These are phyloP conservation scores for Hypanus sabinus DNA, from an alignment of 2,113 vertebrate genomes.

Conservation along the genomic window DNA sequence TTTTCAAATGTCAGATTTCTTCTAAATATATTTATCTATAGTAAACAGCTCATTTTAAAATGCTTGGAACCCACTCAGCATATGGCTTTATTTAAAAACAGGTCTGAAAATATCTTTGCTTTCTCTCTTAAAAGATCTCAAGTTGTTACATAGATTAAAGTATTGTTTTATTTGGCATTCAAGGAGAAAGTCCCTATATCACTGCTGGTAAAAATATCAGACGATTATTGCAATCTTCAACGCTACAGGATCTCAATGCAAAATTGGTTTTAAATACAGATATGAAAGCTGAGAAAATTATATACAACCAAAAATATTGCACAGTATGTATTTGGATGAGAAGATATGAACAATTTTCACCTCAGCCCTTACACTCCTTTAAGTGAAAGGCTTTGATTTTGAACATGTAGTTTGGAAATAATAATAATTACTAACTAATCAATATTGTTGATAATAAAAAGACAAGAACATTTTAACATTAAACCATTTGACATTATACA, in stretches of 20 bases:
- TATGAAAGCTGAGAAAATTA: not conserved
- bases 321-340: too few species aligned
- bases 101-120: not conserved
- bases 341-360: not conserved
- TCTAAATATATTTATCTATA: too few species aligned
- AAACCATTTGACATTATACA: not conserved
- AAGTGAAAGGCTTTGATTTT: not conserved
- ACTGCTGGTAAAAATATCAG: not conserved
- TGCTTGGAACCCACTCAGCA: not conserved
- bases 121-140: not conserved
- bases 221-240: not conserved
- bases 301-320: not conserved
- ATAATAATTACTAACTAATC: not conserved
- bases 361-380: not conserved
- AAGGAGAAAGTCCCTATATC: too few species aligned
- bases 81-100: not conserved
- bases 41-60: not conserved
- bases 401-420: not conserved
- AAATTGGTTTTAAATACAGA: not conserved
- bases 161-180: not conserved
- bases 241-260: not conserved
- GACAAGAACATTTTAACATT: not conserved
- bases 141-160: not conserved
- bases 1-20: not conserved
- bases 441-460: not conserved